phyloP scores from a whole-genome alignment of 2,113 vertebrate species.

The human region DNA sequence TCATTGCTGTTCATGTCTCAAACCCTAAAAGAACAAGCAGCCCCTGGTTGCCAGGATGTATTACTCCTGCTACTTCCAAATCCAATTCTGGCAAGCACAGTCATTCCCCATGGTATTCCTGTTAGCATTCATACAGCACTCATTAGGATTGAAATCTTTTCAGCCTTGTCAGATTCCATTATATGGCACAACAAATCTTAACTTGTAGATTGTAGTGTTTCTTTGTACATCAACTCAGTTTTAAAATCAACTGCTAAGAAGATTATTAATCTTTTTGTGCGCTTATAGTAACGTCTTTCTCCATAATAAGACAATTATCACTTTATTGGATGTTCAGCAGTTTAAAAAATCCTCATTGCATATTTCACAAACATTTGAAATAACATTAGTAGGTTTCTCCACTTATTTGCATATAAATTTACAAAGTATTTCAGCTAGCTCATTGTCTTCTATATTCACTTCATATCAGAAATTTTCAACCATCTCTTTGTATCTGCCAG shows the following conservation, averaged over 20 bases:
- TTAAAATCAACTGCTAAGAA: conserved; percentile 18
- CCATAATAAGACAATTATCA: not conserved
- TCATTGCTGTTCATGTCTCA: conserved; percentile 1
- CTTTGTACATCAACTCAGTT: not conserved
- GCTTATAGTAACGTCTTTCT: not conserved
- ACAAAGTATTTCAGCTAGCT: not conserved
- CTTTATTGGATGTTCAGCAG: not conserved
- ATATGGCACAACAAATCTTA: conserved; percentile 44
- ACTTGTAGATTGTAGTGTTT: conserved; percentile 12
- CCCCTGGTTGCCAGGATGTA: conserved; percentile 40
- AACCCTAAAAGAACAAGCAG: conserved; percentile 32
- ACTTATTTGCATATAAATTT: not conserved
- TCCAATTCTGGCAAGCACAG: conserved; percentile 43
- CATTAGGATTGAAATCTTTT: conserved; percentile 60
- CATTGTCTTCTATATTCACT: not conserved
- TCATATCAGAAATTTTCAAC: not conserved
- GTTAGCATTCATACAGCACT: conserved; percentile 24
- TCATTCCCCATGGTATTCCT: conserved; percentile 37
- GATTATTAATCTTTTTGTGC: not conserved
- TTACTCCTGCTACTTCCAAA: conserved; percentile 43
- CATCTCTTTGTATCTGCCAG: not conserved
- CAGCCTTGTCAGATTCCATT: conserved; percentile 65
- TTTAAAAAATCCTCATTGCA: not conserved
- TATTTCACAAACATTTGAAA: not conserved
- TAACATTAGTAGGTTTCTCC: not conserved